Evolutionary conservation across 2,113 vertebrate species (phyloP), one percentile per base, ranked within the genome.

Genomic region (Laterallus jamaicensis): DNA sequence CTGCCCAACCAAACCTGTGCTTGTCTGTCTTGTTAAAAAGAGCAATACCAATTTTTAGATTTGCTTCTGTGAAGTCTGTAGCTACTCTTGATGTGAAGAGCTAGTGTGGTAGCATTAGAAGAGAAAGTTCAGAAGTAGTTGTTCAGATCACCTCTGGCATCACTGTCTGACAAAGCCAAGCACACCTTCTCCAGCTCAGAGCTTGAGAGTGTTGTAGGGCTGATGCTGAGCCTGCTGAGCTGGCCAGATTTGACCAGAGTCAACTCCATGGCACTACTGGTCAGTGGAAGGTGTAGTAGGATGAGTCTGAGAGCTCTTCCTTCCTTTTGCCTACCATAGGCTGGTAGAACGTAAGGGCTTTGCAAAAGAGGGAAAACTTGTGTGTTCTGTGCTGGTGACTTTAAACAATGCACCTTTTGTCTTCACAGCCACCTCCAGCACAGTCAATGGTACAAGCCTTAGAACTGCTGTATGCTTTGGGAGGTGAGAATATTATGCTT

Each of bases 391-490:
- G 44, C 15, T 56, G 49, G 19, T 74, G 40, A 87, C 54, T 75
- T 82, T 31, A 88, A 89, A 80, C 19, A 86, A 59, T 74, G 19
- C 15, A 16, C 35, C 11, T 73, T 94, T 56, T 83, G 91, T 89
- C 76, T 90, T 95, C 66, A 39, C 97, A 99, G 99, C 99, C 99
- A 49, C 99, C 99, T 55, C 99, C 99, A 63, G 99, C 99, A 58
- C 99, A 99, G 97, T 99, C 99, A 35, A 99, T 99, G 99, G 99
- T 99, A 47, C 99, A 99, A 96, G 99, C 99, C 29, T 95, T 99
- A 85, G 99, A 99, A 95, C 50, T 99, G 83, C 99, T 99, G 47
- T 99, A 99, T 74, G 99, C 99, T 69, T 97, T 99, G 54, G 99
- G 99, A 98, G 99, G 99, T 99, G 97, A 97, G 98, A 95, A 81